phyloP scores from a whole-genome alignment of 1,140 invertebrate species.

The Aphelinus atriplicis region DNA sequence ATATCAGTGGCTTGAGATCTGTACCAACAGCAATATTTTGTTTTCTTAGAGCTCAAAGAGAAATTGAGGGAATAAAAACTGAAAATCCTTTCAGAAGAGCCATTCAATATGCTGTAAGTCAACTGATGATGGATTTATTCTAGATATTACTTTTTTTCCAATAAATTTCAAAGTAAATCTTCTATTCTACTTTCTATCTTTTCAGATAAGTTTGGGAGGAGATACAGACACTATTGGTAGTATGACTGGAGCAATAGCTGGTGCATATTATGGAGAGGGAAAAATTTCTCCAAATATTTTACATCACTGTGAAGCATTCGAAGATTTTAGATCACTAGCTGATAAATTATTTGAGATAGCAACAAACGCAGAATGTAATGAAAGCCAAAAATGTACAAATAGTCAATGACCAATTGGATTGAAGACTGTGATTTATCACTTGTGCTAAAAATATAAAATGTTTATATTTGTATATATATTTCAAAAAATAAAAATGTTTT shows the following conservation, averaged over 20 bases:
- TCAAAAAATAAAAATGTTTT: too few relatives aligned
- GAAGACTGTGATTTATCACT: too few relatives aligned
- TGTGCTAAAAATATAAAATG: too few relatives aligned
- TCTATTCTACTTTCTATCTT: constrained; percentile 45
- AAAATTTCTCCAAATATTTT: constrained; percentile 69
- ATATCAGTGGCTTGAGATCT: constrained; percentile 74
- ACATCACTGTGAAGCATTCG: constrained; percentile 72
- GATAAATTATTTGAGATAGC: constrained; percentile 62
- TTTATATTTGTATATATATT: too few relatives aligned
- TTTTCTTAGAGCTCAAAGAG: constrained; percentile 72
- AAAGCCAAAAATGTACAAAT: too few relatives aligned
- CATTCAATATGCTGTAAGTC: constrained; percentile 66
- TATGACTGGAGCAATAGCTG: constrained; percentile 82
- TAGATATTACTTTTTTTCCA: neutral
- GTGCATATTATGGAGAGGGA: constrained; percentile 77
- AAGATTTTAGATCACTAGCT: constrained; percentile 66
- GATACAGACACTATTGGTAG: constrained; percentile 84
- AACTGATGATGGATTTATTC: constrained; percentile 3
- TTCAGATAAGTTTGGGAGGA: constrained; percentile 79
- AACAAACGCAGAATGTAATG: constrained; percentile 30
- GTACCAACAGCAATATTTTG: constrained; percentile 83
- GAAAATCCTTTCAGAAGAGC: constrained; percentile 72
- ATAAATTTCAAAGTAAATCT: constrained; percentile 15
- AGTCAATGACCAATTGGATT: too few relatives aligned
- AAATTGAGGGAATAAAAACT: constrained; percentile 68